Conservation (phyloP, 2,797 vertebrate species). For the Zonotrichia albicollis region DNA sequence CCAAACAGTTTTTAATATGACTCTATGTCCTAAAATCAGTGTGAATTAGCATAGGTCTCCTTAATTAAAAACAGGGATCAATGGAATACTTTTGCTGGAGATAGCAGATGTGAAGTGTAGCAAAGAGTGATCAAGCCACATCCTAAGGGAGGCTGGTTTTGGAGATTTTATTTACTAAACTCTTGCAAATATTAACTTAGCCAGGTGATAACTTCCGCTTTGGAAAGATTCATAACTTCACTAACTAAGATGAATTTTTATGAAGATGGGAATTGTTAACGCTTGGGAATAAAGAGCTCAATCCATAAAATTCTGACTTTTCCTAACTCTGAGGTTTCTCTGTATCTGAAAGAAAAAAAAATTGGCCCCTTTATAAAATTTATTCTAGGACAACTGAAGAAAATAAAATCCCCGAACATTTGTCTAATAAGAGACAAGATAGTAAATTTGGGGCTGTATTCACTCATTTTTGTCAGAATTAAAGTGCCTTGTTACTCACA, state of each 20-base stretch:
- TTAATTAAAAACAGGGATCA: neutral
- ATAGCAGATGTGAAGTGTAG: neutral
- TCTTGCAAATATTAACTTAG: neutral
- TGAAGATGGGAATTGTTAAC: neutral
- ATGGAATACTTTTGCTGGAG: neutral
- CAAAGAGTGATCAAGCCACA: neutral
- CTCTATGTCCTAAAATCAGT: neutral
- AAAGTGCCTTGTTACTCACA: neutral
- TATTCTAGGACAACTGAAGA: neutral
- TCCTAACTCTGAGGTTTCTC: neutral
- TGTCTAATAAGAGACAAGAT: neutral
- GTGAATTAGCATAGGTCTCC: neutral
- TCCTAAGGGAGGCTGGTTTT: neutral
- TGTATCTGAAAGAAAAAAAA: neutral
- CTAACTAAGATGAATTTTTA: neutral
- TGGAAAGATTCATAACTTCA: neutral
- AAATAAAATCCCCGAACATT: neutral
- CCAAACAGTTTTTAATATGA: neutral
- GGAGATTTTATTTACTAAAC: neutral
- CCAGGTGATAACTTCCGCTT: neutral
- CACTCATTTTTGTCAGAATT: neutral
- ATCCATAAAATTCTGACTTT: neutral
- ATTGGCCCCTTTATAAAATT: neutral
- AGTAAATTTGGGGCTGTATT: neutral
- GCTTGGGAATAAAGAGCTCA: neutral